These are phyloP conservation scores for Acronicta aceris DNA, from an alignment of 2,888 invertebrate genomes.

Conservation along the genomic window DNA sequence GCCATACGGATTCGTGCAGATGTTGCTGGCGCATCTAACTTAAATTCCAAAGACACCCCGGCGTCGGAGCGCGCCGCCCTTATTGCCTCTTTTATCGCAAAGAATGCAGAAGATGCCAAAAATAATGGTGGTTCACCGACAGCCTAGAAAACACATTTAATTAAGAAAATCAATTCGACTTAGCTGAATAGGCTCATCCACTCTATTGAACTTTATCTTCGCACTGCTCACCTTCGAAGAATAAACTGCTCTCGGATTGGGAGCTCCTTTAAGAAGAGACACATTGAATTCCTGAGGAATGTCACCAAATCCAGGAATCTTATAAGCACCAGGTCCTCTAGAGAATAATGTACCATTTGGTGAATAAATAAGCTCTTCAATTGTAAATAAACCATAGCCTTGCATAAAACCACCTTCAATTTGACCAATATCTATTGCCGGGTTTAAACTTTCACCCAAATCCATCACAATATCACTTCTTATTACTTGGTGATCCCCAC, in stretches of 20 bases:
- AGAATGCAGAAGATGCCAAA: slow-evolving; percentile 95
- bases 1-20: slow-evolving; percentile 96
- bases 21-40: slow-evolving; percentile 95
- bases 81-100: slow-evolving; percentile 97
- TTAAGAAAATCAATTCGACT: neutral
- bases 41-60: slow-evolving; percentile 90
- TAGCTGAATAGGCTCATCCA: neutral
- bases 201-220: neutral
- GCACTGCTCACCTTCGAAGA: slow-evolving; percentile 94
- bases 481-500: slow-evolving; percentile 97
- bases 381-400: slow-evolving; percentile 97
- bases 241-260: slow-evolving; percentile 97
- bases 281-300: slow-evolving; percentile 98
- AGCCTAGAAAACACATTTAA: slow-evolving; percentile 90
- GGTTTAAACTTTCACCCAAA: slow-evolving; percentile 97
- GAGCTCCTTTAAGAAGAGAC: slow-evolving; percentile 95
- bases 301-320: slow-evolving; percentile 97
- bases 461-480: slow-evolving; percentile 99
- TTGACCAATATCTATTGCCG: slow-evolving; percentile 98
- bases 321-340: slow-evolving; percentile 97
- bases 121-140: slow-evolving; percentile 98
- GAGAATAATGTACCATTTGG: slow-evolving; percentile 95
- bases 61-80: slow-evolving; percentile 93
- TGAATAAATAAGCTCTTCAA: slow-evolving; percentile 97
- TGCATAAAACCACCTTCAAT: slow-evolving; percentile 98